Evolutionary conservation across 2,888 invertebrate species (phyloP).

Genomic region (Marasmarcha lunaedactyla): DNA sequence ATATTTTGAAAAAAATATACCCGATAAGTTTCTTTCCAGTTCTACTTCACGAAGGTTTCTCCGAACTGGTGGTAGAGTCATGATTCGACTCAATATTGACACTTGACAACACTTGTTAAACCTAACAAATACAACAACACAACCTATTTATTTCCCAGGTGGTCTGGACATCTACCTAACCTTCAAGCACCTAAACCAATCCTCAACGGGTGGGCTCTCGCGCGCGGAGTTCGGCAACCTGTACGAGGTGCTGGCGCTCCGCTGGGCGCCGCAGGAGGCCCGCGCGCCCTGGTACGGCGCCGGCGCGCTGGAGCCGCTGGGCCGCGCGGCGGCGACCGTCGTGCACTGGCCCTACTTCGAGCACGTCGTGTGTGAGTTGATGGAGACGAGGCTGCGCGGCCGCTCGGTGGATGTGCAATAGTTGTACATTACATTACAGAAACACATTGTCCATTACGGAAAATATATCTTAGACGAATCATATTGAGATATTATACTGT

Average conservation of each 20-base stretch:
- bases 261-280: slow-evolving; percentile 79
- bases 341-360: slow-evolving; percentile 82
- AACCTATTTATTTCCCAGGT: slow-evolving; percentile 45
- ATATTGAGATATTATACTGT: too few species aligned
- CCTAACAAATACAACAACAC: too few species aligned
- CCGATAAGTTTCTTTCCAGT: too few species aligned
- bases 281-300: slow-evolving; percentile 78
- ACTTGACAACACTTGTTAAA: too few species aligned
- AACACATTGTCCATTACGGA: too few species aligned
- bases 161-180: slow-evolving; percentile 81
- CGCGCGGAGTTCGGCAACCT: slow-evolving; percentile 76
- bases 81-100: too few species aligned
- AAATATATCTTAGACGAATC: too few species aligned
- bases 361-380: slow-evolving; percentile 78
- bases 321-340: slow-evolving; percentile 69
- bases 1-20: too few species aligned
- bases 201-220: slow-evolving; percentile 74
- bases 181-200: slow-evolving; percentile 82
- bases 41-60: too few species aligned
- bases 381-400: too few species aligned
- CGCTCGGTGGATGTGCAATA: neutral
- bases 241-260: slow-evolving; percentile 73
- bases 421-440: too few species aligned
- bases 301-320: slow-evolving; percentile 71
- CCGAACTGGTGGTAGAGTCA: too few species aligned